Evolutionary conservation across 2,113 vertebrate species (phyloP).

Genomic region (Marmota monax): DNA sequence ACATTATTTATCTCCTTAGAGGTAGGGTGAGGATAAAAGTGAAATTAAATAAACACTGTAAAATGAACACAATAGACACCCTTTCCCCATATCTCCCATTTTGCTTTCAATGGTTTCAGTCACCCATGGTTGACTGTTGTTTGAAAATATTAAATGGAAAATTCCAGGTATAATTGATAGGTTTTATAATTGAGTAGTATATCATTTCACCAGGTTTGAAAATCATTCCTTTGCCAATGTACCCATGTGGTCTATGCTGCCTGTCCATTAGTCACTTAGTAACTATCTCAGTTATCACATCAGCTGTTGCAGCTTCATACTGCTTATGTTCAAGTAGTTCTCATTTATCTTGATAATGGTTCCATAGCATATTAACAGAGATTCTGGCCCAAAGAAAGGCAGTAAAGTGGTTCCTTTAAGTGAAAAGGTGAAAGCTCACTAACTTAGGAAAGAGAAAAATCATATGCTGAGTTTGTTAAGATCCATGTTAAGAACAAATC

Average conservation of each 20-base stretch:
- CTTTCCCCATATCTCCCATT: background rate
- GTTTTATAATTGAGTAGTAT: background rate
- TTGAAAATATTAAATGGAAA: background rate
- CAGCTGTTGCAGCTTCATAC: too few relatives aligned
- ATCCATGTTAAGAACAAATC: background rate
- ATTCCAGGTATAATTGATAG: background rate
- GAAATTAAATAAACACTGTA: background rate
- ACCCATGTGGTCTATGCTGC: too few relatives aligned
- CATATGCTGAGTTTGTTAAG: background rate
- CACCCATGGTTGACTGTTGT: background rate
- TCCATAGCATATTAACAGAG: background rate
- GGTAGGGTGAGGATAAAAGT: background rate
- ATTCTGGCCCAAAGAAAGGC: background rate
- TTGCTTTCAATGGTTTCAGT: too few relatives aligned
- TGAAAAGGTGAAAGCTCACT: background rate
- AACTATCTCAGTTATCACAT: too few relatives aligned
- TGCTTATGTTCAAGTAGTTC: too few relatives aligned
- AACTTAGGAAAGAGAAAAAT: background rate
- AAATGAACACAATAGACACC: background rate
- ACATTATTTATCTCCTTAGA: background rate
- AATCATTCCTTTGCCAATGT: too few relatives aligned
- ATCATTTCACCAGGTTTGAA: too few relatives aligned
- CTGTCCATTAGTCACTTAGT: too few relatives aligned
- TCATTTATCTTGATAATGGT: background rate
- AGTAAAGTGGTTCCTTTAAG: background rate